A percentile compares a stretch with the other conserved stretches of the same genome.
phyloP scores from a whole-genome alignment of 2,113 vertebrate species.

The Epinephelus moara region DNA sequence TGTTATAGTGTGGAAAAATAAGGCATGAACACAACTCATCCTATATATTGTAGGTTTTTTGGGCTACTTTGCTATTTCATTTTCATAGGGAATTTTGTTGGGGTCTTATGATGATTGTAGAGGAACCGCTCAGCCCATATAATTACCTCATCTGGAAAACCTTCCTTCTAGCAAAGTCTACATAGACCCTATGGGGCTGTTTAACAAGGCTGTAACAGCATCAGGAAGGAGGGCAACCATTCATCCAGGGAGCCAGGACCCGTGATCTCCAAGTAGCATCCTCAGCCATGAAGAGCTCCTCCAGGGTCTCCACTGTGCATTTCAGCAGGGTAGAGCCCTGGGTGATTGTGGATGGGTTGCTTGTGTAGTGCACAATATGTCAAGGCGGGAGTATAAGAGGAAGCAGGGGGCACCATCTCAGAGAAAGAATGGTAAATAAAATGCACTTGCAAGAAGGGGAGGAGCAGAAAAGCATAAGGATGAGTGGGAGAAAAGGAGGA shows the following conservation, averaged over 20 bases:
- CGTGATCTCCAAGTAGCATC: slow-evolving; percentile 56
- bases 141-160: not conserved
- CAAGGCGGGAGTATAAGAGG: slow-evolving; percentile 55
- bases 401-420: slow-evolving; percentile 57
- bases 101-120: not conserved
- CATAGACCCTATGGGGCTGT: slow-evolving; percentile 11
- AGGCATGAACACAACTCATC: not conserved
- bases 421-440: slow-evolving; percentile 76
- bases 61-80: not conserved
- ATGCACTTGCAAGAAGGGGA: slow-evolving; percentile 81
- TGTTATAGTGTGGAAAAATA: slow-evolving; percentile 1
- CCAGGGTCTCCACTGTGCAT: slow-evolving; percentile 60
- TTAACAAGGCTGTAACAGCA: slow-evolving; percentile 44
- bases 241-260: slow-evolving; percentile 47
- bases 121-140: not conserved
- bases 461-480: slow-evolving; percentile 68
- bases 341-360: slow-evolving; percentile 53
- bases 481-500: slow-evolving; percentile 80
- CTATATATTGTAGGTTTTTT: not conserved
- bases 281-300: slow-evolving; percentile 52
- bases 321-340: slow-evolving; percentile 46
- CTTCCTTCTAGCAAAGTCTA: slow-evolving; percentile 14
- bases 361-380: slow-evolving; percentile 61
- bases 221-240: slow-evolving; percentile 36
- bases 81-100: not conserved